These are phyloP conservation scores for Campylomormyrus tamandua DNA, from an alignment of 2,113 vertebrate genomes.

Conservation along the genomic window DNA sequence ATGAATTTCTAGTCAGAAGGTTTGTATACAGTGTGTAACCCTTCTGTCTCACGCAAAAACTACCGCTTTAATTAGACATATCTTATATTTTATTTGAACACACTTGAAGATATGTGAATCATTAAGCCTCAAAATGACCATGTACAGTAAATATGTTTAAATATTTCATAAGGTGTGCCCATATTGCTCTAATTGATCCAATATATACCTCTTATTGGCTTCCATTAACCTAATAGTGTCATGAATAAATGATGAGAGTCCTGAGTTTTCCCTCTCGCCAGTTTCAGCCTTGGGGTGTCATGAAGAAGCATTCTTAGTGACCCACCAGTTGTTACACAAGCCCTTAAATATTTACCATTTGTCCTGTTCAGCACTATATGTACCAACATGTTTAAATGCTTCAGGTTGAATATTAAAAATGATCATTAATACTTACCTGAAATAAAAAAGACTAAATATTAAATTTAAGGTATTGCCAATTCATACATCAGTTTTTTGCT, in stretches of 20 bases:
- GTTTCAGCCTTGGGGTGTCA: neutral
- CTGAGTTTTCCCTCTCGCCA: constrained; percentile 20
- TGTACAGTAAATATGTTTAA: constrained; percentile 44
- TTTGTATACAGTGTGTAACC: neutral
- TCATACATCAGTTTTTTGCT: neutral
- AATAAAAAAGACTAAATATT: neutral
- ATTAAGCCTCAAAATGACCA: constrained; percentile 14
- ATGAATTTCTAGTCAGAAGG: neutral
- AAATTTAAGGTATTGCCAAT: neutral
- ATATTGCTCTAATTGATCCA: constrained; percentile 50
- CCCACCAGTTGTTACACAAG: neutral
- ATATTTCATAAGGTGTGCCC: constrained; percentile 35
- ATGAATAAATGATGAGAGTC: constrained; percentile 53
- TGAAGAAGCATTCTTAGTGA: neutral
- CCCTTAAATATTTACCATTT: neutral
- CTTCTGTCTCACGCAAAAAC: neutral
- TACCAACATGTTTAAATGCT: neutral
- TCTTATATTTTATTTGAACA: neutral
- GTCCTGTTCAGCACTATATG: neutral
- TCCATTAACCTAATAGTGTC: constrained; percentile 48
- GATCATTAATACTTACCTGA: neutral
- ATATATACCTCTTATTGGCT: constrained; percentile 43
- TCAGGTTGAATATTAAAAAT: neutral
- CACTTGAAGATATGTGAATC: neutral
- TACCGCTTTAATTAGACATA: neutral